Base-by-base conservation (phyloP, 2,797 vertebrate genomes). In the Halcyon smyrnensis region DNA sequence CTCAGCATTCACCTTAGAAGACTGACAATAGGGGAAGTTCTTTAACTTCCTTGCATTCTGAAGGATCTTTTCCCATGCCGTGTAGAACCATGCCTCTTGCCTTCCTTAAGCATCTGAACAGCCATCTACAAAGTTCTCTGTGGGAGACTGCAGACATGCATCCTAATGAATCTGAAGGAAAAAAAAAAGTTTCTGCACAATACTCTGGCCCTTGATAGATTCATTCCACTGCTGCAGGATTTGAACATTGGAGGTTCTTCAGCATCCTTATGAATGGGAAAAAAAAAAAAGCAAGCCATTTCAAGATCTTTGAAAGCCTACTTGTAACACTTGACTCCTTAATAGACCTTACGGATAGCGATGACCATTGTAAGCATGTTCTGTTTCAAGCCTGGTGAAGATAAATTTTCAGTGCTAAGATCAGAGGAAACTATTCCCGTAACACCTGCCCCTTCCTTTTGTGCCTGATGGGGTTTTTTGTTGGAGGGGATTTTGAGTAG, bases 191-290 rank as follows among this genome's bases (percentile, higher is more conserved):
- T 89, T 91, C 76, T 78, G 53, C 51, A 64, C 24, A 2, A 28
- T 68, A 69, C 71, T 80, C 28, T 63, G 64, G n/a, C 68, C 67
- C 56, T 70, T 87, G 80, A 74, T 45, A 91, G 74, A 82, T 83
- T 94, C 67, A 37, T 92, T 96, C 84, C 57, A 19, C 36, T 84
- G 83, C 93, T 90, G 74, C 87, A 79, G 83, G 67, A 90, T 87
- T 60, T 90, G 90, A 93, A 92, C 85, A 91, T 32, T 11, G 43
- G 48, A 89, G 63, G 48, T 88, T 91, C 77, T 93, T 93, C 77
- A 94, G 59, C n/a, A 41, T 91, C 41, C 41, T 70, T 87, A 51
- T 0, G 0, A 84, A 91, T 84, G 53, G 37, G 21, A 15, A 25
- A 8, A 24, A 17, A 24, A 17, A 45, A 41, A 21, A 63, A 19